These are phyloP conservation scores for Rhodeus uyekii DNA, from an alignment of 2,797 vertebrate species.

Conservation along the genomic window DNA sequence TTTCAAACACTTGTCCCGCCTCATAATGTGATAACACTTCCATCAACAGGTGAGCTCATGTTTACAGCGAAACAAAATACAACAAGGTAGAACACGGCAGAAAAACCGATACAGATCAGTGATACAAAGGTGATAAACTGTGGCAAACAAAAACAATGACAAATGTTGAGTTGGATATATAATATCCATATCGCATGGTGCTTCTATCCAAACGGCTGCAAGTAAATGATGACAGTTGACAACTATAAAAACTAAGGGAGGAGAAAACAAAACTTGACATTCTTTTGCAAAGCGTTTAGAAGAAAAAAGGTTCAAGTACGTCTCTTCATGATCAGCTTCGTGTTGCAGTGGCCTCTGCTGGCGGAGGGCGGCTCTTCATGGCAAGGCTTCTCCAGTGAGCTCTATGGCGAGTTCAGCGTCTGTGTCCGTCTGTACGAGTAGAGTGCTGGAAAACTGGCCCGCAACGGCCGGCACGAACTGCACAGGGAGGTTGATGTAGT, in stretches of 20 bases:
- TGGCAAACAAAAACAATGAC: background rate
- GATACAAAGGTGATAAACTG: background rate
- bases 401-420: slow-evolving; percentile 80
- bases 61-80: background rate
- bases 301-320: background rate
- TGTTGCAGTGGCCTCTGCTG: background rate
- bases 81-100: background rate
- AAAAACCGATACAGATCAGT: background rate
- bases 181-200: slow-evolving; percentile 27
- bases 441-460: slow-evolving; percentile 81
- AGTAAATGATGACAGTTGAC: background rate
- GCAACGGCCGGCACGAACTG: slow-evolving; percentile 84
- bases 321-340: background rate
- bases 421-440: slow-evolving; percentile 81
- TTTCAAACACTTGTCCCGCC: background rate
- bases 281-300: slow-evolving; percentile 8
- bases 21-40: background rate
- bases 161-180: slow-evolving; percentile 22
- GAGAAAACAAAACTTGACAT: background rate
- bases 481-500: slow-evolving; percentile 95
- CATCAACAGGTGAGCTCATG: slow-evolving; percentile 5
- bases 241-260: background rate
- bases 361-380: slow-evolving; percentile 57
- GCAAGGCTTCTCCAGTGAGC: slow-evolving; percentile 85
- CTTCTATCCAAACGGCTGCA: background rate